Evolutionary conservation across 2,888 invertebrate species (phyloP).

Genomic region (Cephalotes varians): DNA sequence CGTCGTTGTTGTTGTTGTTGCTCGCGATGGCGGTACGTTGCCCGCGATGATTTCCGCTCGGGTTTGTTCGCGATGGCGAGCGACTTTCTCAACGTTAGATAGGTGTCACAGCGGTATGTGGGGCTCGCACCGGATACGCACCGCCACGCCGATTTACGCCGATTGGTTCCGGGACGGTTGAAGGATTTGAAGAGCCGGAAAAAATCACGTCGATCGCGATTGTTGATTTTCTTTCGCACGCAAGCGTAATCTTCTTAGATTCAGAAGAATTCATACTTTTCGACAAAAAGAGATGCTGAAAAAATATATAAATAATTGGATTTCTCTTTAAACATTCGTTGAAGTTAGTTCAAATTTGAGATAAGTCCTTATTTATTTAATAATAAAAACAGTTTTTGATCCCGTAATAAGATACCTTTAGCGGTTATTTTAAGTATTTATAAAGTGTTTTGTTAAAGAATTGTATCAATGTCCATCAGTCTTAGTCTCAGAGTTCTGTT

Average conservation of each 20-base stretch:
- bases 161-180: constrained; percentile 17
- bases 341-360: neutral
- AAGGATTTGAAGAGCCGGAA: neutral
- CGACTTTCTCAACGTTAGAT: constrained; percentile 45
- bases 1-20: neutral
- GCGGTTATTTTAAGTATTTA: constrained; percentile 23
- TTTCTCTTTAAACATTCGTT: neutral
- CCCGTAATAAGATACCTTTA: neutral
- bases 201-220: constrained; percentile 3
- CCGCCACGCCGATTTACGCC: constrained; percentile 19
- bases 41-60: constrained; percentile 44
- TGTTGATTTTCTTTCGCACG: neutral
- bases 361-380: neutral
- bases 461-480: constrained; percentile 23
- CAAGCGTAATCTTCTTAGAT: neutral
- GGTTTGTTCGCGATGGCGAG: constrained; percentile 29
- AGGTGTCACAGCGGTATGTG: constrained; percentile 66
- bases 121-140: constrained; percentile 56
- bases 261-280: neutral
- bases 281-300: neutral
- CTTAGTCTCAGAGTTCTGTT: constrained; percentile 10
- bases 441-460: constrained; percentile 21
- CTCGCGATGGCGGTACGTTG: constrained; percentile 33
- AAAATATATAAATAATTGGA: neutral
- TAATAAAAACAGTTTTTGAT: neutral